Conservation (phyloP, 2,888 invertebrate species). For the Cyclophora punctaria region DNA sequence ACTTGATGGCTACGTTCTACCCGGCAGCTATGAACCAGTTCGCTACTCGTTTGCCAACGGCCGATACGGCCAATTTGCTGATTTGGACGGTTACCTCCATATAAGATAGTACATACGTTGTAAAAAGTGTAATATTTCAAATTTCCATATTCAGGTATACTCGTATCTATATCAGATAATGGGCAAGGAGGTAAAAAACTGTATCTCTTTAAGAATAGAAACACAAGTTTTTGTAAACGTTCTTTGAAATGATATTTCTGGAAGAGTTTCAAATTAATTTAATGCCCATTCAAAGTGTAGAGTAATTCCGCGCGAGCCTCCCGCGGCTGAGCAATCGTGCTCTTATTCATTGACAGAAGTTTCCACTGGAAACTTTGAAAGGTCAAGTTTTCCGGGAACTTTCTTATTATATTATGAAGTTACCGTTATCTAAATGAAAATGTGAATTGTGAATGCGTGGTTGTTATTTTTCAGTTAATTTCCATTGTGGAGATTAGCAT, state of each 20-base stretch:
- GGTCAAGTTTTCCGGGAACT: constrained; percentile 26
- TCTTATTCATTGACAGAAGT: constrained; percentile 21
- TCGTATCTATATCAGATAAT: too few species aligned
- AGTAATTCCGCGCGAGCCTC: constrained; percentile 16
- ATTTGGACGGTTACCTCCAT: constrained; percentile 16
- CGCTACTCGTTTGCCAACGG: constrained; percentile 19
- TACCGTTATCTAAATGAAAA: constrained; percentile 31
- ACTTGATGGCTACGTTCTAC: constrained; percentile 12
- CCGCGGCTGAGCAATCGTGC: constrained; percentile 20
- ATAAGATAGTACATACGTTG: not conserved
- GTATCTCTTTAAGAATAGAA: too few species aligned
- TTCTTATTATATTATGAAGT: constrained; percentile 26
- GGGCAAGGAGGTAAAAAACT: too few species aligned
- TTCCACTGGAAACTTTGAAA: constrained; percentile 24
- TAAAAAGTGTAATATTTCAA: not conserved
- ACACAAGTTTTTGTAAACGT: too few species aligned
- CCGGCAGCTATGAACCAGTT: constrained; percentile 5
- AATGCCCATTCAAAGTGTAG: constrained; percentile 18
- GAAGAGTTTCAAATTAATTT: constrained; percentile 23
- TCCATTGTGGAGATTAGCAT: constrained; percentile 54
- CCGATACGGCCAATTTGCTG: constrained; percentile 21
- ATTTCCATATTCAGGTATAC: too few species aligned
- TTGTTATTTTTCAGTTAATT: constrained; percentile 36
- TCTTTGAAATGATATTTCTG: not conserved
- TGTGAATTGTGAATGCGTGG: constrained; percentile 20